Conservation (phyloP, 2,113 vertebrate genomes). For the Pollachius pollachius region DNA sequence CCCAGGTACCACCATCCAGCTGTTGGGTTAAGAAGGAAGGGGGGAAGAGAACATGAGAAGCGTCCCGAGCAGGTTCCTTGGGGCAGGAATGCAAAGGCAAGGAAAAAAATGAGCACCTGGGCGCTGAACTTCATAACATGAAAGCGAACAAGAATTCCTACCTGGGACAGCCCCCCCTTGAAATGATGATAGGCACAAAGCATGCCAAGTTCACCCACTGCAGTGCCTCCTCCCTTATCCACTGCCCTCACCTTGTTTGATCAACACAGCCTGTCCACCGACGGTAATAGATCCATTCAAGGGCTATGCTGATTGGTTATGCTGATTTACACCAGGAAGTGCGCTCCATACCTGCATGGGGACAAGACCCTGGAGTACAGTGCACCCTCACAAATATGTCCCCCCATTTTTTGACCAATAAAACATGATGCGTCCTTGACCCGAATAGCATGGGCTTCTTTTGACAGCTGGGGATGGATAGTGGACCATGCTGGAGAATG, state of each 20-base stretch:
- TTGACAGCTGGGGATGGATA: no score
- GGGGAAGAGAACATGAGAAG: background rate
- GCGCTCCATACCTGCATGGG: slow-evolving; percentile 48
- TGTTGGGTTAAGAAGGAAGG: slow-evolving; percentile 15
- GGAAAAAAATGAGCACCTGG: slow-evolving; percentile 20
- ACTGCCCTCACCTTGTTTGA: slow-evolving; percentile 35
- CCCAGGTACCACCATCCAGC: background rate
- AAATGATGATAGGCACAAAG: no score
- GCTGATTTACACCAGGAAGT: slow-evolving; percentile 59
- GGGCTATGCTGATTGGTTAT: slow-evolving; percentile 2
- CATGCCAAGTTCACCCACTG: background rate
- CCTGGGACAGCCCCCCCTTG: no score
- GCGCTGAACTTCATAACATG: slow-evolving; percentile 5
- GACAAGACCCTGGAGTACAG: slow-evolving; percentile 36
- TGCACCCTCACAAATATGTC: slow-evolving; percentile 24
- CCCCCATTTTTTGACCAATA: slow-evolving; percentile 40
- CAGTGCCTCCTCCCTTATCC: background rate
- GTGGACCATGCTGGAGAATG: no score
- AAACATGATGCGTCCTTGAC: slow-evolving; percentile 24
- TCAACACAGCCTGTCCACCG: slow-evolving; percentile 27
- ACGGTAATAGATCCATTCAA: slow-evolving; percentile 54
- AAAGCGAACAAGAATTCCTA: no score
- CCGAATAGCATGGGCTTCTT: no score
- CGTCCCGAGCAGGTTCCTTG: slow-evolving; percentile 15
- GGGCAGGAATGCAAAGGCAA: slow-evolving; percentile 23